A percentile compares a stretch with the other conserved stretches of the same genome.
Conservation (phyloP, 1,140 invertebrate genomes). For the Micrasema minimum region DNA sequence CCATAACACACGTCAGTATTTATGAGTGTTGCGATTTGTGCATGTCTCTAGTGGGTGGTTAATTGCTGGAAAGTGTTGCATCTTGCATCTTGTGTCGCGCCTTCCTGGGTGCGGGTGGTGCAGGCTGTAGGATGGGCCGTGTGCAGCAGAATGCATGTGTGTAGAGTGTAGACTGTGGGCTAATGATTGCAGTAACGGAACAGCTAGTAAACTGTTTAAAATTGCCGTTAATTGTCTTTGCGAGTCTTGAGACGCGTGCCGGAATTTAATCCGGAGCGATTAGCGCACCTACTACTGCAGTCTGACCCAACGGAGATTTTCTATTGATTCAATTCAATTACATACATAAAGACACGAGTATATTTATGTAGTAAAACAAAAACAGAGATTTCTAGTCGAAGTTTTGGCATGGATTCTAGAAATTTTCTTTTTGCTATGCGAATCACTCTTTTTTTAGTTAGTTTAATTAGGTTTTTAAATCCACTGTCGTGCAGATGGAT, state of each 20-base stretch:
- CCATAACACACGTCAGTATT: conserved; percentile 25
- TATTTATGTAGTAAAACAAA: too few species aligned
- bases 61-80: conserved; percentile 47
- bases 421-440: too few species aligned
- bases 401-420: too few species aligned
- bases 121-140: not conserved
- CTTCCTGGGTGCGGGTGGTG: conserved; percentile 20
- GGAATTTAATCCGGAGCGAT: conserved; percentile 19
- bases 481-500: too few species aligned
- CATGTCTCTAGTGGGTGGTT: conserved; percentile 39
- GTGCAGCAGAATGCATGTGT: not conserved
- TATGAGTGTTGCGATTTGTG: conserved; percentile 30
- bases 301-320: not conserved
- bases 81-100: conserved; percentile 22
- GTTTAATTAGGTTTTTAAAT: too few species aligned
- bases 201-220: conserved; percentile 40
- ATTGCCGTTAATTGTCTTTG: conserved; percentile 43
- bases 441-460: too few species aligned
- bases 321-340: too few species aligned
- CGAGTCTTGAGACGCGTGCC: conserved; percentile 24
- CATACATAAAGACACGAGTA: too few species aligned
- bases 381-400: too few species aligned
- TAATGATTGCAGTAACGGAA: conserved; percentile 36
- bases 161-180: conserved; percentile 10
- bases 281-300: not conserved